These are phyloP conservation scores for Cyrtodaria siliqua DNA, from an alignment of 2,888 invertebrate species.

Conservation along the genomic window DNA sequence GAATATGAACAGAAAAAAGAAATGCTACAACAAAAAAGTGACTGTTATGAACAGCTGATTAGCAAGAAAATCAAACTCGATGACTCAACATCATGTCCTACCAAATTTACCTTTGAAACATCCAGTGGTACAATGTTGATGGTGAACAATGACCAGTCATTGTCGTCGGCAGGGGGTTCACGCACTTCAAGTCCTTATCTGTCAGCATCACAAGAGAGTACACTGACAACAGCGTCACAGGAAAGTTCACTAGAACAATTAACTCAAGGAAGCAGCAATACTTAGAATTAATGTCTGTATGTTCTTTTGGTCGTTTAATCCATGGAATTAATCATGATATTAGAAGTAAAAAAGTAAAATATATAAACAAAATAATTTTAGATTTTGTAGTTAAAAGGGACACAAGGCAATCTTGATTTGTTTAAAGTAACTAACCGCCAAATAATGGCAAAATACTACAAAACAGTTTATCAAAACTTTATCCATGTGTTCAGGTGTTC, in stretches of 20 bases:
- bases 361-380: no score
- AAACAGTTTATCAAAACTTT: no score
- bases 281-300: no score
- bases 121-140: background rate
- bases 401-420: no score
- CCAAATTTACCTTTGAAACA: background rate
- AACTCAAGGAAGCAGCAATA: background rate
- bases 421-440: no score
- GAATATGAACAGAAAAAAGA: conserved; percentile 74
- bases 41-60: conserved; percentile 72
- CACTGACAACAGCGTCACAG: conserved; percentile 9
- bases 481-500: no score
- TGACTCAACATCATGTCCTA: conserved; percentile 2
- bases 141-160: background rate
- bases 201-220: conserved; percentile 19
- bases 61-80: conserved; percentile 62
- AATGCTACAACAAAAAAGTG: conserved; percentile 71
- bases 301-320: no score
- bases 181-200: conserved; percentile 27
- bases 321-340: no score
- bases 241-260: conserved; percentile 10
- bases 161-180: conserved; percentile 4
- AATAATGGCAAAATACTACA: no score
- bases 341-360: no score
- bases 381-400: no score